phyloP scores from a whole-genome alignment of 2,797 vertebrate species.

The Parauchenoglanis ngamensis region DNA sequence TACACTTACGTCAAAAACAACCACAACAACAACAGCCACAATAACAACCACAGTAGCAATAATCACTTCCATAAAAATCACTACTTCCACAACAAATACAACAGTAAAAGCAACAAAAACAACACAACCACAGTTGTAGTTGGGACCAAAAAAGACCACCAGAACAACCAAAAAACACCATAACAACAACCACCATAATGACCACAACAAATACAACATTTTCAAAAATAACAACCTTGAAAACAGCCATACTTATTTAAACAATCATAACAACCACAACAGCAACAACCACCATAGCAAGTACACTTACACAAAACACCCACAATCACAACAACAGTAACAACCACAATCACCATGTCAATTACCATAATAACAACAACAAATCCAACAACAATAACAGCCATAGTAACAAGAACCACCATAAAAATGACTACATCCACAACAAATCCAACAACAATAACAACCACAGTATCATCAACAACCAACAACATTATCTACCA shows the following conservation, averaged over 20 bases:
- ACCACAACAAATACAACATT: neutral
- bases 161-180: neutral
- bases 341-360: too few species aligned
- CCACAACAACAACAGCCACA: neutral
- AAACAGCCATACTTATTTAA: neutral
- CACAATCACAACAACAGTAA: neutral
- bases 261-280: neutral
- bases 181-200: neutral
- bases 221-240: neutral
- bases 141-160: too few species aligned
- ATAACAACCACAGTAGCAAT: neutral
- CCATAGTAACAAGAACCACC: neutral
- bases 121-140: too few species aligned
- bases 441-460: neutral
- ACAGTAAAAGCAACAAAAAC: neutral
- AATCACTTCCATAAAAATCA: neutral
- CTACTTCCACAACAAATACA: neutral
- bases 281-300: neutral
- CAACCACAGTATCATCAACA: neutral
- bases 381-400: neutral
- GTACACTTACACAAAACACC: neutral
- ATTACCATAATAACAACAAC: neutral
- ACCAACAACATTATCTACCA: neutral
- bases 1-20: neutral
- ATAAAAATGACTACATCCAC: neutral